Evolutionary conservation across 2,113 vertebrate genomes (phyloP).

Genomic region (Mormyrus lacerda): DNA sequence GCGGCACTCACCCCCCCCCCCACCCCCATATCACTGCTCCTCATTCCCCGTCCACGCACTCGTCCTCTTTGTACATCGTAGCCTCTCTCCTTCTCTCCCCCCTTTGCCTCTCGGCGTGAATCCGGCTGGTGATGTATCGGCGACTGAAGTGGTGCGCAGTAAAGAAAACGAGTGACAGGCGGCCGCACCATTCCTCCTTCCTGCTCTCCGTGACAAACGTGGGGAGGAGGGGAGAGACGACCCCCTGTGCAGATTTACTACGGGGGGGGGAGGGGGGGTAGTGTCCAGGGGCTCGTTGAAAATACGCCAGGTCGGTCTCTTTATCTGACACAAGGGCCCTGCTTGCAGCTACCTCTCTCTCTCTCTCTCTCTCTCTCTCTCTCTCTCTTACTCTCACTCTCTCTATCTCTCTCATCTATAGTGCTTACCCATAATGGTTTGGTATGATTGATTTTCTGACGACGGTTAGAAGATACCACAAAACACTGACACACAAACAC

Average conservation of each 20-base stretch:
- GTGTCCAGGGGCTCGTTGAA: background rate
- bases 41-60: background rate
- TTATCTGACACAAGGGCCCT: background rate
- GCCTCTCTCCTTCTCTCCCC: background rate
- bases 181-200: background rate
- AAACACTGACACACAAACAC: background rate
- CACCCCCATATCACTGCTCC: too few species aligned
- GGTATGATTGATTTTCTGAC: constrained; percentile 16
- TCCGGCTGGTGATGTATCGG: background rate
- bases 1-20: background rate
- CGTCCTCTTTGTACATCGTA: background rate
- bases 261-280: background rate
- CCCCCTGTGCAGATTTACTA: background rate
- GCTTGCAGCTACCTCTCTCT: constrained; percentile 12
- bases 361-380: constrained; percentile 30
- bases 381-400: constrained; percentile 28
- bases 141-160: background rate
- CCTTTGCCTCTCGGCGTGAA: too few species aligned
- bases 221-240: background rate
- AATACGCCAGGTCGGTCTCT: constrained; percentile 21
- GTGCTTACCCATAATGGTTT: constrained; percentile 8
- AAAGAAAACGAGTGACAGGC: background rate
- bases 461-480: constrained; percentile 14
- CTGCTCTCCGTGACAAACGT: background rate
- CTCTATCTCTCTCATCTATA: constrained; percentile 32